phyloP scores from a whole-genome alignment of 92 coral and sea anemone genomes.

The Metridium senile region DNA sequence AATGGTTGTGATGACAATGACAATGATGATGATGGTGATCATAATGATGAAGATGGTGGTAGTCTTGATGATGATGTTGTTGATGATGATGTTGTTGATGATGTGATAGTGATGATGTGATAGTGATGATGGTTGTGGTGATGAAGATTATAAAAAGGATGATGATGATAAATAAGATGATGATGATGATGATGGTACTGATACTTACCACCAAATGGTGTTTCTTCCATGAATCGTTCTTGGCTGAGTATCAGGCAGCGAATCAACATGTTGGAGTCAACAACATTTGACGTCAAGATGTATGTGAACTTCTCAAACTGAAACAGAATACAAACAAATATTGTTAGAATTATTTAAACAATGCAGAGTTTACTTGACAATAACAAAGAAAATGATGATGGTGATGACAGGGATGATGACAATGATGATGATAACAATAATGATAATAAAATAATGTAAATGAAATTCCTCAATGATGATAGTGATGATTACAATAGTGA shows the following conservation, averaged over 20 bases:
- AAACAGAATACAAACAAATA: constrained; percentile 12
- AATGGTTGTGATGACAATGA: background rate
- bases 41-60: background rate
- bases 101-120: no score
- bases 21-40: background rate
- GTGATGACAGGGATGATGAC: background rate
- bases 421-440: no score
- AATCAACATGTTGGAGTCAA: constrained; percentile 98
- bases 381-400: background rate
- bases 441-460: no score
- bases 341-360: background rate
- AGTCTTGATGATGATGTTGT: background rate
- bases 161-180: background rate
- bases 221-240: constrained; percentile 78
- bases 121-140: no score
- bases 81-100: background rate
- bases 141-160: background rate
- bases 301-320: constrained; percentile 94
- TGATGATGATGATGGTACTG: no score
- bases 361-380: background rate
- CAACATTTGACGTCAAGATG: constrained; percentile 88
- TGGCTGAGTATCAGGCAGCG: constrained; percentile 92
- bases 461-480: no score
- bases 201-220: constrained; percentile 73
- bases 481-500: background rate